Evolutionary conservation across 2,888 invertebrate genomes (phyloP).

Genomic region (Lasioglossum leucozonium): DNA sequence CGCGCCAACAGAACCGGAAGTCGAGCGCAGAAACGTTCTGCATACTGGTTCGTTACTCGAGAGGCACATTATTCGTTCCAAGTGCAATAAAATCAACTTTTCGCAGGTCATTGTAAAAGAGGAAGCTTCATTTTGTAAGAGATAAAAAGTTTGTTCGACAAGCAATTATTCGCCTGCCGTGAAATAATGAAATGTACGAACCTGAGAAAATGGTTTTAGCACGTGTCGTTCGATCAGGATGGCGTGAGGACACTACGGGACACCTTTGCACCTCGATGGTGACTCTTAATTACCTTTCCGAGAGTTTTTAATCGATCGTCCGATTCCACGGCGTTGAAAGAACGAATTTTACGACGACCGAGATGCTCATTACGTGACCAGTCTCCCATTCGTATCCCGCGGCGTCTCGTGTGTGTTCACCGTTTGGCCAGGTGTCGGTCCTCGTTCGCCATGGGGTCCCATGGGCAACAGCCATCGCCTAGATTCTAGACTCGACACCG

Average conservation of each 20-base stretch:
- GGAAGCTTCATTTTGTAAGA: too few relatives aligned
- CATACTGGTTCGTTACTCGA: not conserved
- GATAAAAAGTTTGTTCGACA: not conserved
- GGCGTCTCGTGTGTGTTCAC: conserved; percentile 51
- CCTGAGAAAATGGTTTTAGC: not conserved
- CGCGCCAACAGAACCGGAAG: not conserved
- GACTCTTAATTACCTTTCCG: conserved; percentile 55
- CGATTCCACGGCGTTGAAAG: conserved; percentile 58
- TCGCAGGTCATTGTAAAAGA: too few relatives aligned
- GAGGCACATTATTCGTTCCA: too few relatives aligned
- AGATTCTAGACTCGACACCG: conserved; percentile 18
- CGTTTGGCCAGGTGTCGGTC: conserved; percentile 68
- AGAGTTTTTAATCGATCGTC: conserved; percentile 64
- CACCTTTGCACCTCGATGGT: conserved; percentile 18
- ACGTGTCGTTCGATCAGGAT: conserved; percentile 9
- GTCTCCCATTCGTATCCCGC: conserved; percentile 40
- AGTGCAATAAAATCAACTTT: too few relatives aligned
- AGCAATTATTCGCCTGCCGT: not conserved
- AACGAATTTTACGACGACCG: conserved; percentile 61
- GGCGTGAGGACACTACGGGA: conserved; percentile 35
- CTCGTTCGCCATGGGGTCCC: conserved; percentile 63
- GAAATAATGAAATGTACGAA: not conserved
- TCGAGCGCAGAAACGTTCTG: not conserved
- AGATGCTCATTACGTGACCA: conserved; percentile 56
- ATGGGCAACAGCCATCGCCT: conserved; percentile 46